Evolutionary conservation across 2,797 vertebrate species (phyloP), one percentile per base, ranked within the genome.

Genomic region (Falco rusticolus): DNA sequence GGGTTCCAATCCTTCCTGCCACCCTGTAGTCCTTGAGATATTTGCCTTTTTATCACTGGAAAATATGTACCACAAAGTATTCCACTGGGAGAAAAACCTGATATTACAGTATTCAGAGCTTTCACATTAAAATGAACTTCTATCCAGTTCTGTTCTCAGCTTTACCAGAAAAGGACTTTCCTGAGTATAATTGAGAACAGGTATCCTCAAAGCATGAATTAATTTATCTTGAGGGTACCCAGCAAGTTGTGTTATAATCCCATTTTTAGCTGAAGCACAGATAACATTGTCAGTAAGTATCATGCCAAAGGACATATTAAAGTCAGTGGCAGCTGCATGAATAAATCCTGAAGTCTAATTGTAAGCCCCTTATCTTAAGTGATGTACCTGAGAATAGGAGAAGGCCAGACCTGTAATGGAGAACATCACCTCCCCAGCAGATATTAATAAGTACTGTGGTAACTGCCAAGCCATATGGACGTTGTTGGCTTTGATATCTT

Each of bases 351-450:
- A 87, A 82, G 48, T 89, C 76, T 89, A 76, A 95, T 16, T 76
- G 21, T 72, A 82, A 94, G 41, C 41, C 31, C 33, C 31, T 64
- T 68, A 47, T 87, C 64, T 80, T 75, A 89, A 83, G 29, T 50
- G 59, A 33, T 71, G 19, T 98, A 98, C 98, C 99, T 99, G 99
- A 69, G 99, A 99, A 97, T 99, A 99, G 93, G 99, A 99, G 98
- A 99, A 99, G 95, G 99, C 99, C 96, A 99, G 98, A 69, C 99
- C 99, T 0, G 99, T 99, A 96, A 99, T 98, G 90, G 99, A 99
- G 97, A 99, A 99, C 99, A 99, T 99, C 97, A 99, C 99, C 94
- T 99, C 99, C 34, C 98, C 99, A 20, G 97, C 98, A n/a, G 99
- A 99, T 24, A 99, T 97, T 60, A 99, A 83, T 43, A 97, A 85